Conservation (phyloP, 1,140 invertebrate species). For the Dendrolimus kikuchii region DNA sequence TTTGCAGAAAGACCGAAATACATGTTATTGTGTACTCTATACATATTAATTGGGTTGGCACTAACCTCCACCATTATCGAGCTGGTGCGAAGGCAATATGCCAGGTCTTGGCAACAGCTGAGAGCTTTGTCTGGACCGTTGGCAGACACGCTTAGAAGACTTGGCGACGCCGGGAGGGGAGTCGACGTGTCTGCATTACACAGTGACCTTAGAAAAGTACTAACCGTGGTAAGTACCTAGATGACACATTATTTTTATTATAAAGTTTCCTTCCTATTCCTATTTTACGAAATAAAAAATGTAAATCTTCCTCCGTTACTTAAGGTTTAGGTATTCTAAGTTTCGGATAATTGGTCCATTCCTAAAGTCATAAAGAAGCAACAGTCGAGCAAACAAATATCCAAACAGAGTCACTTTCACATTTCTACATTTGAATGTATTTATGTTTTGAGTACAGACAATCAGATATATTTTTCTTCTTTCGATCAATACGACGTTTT, state of each 20-base stretch:
- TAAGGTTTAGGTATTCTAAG: no score
- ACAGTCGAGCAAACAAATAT: no score
- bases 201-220: constrained; percentile 76
- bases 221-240: constrained; percentile 74
- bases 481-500: no score
- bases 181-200: constrained; percentile 80
- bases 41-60: constrained; percentile 94
- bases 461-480: no score
- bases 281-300: no score
- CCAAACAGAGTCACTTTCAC: no score
- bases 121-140: constrained; percentile 85
- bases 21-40: constrained; percentile 91
- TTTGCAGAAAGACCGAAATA: constrained; percentile 85
- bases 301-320: no score
- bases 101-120: constrained; percentile 86
- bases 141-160: constrained; percentile 81
- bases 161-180: constrained; percentile 82
- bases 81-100: constrained; percentile 87
- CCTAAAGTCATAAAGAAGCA: no score
- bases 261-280: neutral
- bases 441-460: no score
- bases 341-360: no score
- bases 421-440: no score
- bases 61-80: constrained; percentile 96
- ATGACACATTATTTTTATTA: constrained; percentile 5